A percentile compares a stretch with the other conserved stretches of the same genome.
Conservation (phyloP, 1,140 invertebrate genomes). For the Hyposmocoma kahamanoa region DNA sequence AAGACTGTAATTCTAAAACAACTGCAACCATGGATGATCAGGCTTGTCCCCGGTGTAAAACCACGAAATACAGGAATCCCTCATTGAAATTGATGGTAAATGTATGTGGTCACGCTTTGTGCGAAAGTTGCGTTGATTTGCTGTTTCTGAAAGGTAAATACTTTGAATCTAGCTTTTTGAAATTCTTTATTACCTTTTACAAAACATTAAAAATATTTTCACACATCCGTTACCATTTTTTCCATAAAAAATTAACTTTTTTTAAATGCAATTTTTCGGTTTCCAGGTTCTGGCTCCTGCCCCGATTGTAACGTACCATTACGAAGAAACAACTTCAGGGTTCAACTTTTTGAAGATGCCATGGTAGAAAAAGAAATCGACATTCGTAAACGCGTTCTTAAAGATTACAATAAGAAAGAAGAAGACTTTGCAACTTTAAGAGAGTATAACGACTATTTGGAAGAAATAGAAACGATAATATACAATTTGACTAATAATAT, state of each 20-base stretch:
- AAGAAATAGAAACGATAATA: constrained; percentile 93
- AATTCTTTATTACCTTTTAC: no score
- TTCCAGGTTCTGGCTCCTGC: constrained; percentile 90
- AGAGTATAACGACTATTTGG: constrained; percentile 96
- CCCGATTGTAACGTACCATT: constrained; percentile 93
- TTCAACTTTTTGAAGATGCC: constrained; percentile 97
- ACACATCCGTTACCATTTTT: no score
- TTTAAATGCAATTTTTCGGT: no score
- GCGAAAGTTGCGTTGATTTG: constrained; percentile 97
- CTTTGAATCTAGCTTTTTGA: background rate
- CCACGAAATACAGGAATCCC: constrained; percentile 98
- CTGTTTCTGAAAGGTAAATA: constrained; percentile 91
- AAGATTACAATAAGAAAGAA: constrained; percentile 94
- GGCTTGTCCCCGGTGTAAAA: constrained; percentile 97
- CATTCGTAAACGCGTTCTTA: constrained; percentile 90
- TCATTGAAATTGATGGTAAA: constrained; percentile 98
- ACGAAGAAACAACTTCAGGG: constrained; percentile 91
- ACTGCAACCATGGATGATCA: constrained; percentile 84
- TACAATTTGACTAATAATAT: constrained; percentile 95
- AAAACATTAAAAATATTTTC: no score
- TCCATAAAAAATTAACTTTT: no score
- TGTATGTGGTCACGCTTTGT: constrained; percentile 97
- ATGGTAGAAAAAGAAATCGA: constrained; percentile 98
- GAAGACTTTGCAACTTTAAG: constrained; percentile 87
- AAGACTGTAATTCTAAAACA: no score